A percentile compares a stretch with the other conserved stretches of the same genome.
Evolutionary conservation across 2,113 vertebrate species (phyloP).

Genomic region (Channa argus): DNA sequence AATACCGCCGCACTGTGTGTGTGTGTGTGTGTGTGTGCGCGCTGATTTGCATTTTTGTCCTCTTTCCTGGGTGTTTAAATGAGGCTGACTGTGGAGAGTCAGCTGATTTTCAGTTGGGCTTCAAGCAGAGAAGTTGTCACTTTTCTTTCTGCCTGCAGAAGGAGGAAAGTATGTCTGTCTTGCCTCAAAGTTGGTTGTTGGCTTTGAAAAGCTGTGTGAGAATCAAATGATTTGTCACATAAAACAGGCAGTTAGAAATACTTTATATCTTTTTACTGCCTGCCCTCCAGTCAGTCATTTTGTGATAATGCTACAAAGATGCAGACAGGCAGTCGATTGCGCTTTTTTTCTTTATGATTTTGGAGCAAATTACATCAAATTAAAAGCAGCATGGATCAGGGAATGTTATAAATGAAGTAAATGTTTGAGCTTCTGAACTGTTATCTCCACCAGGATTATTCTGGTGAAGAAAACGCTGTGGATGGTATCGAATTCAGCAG

Average conservation of each 20-base stretch:
- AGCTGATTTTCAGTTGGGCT: background rate
- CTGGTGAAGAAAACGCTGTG: constrained; percentile 12
- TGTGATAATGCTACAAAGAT: constrained; percentile 1
- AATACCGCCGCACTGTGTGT: constrained; percentile 25
- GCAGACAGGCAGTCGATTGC: too few relatives aligned
- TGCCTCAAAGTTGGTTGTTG: constrained; percentile 10
- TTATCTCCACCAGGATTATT: constrained; percentile 33
- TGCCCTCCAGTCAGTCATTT: background rate
- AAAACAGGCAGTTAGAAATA: background rate
- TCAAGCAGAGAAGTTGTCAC: constrained; percentile 11
- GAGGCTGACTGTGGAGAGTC: background rate
- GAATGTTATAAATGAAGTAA: constrained; percentile 35
- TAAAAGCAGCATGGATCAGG: background rate
- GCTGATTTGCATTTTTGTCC: constrained; percentile 34
- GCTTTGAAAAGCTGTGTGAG: constrained; percentile 20
- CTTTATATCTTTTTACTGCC: background rate
- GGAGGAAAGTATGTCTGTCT: background rate
- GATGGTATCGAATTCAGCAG: constrained; percentile 5
- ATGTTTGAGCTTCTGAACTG: constrained; percentile 22
- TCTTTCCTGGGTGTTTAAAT: background rate
- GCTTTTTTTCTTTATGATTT: background rate
- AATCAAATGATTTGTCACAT: constrained; percentile 15
- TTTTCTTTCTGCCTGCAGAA: constrained; percentile 16
- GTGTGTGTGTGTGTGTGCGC: background rate
- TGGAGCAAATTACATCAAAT: constrained; percentile 16